These are phyloP conservation scores for Loriculus beryllinus DNA, from an alignment of 2,797 vertebrate species.

Conservation along the genomic window DNA sequence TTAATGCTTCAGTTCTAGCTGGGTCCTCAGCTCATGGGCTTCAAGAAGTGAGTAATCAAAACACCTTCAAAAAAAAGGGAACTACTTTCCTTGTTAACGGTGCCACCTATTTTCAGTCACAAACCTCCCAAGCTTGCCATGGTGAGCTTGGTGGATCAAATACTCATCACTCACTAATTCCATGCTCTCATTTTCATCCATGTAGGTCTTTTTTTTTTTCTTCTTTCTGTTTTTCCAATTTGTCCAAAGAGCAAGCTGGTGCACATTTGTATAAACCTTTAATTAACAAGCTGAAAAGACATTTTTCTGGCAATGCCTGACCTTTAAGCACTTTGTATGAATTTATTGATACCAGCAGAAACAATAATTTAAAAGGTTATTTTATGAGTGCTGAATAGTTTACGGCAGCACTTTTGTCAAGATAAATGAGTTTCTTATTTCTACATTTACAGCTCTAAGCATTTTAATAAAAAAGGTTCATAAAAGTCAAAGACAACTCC, in stretches of 20 bases:
- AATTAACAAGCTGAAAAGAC: conserved; percentile 61
- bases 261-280: conserved; percentile 41
- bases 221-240: not conserved
- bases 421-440: conserved; percentile 67
- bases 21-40: not conserved
- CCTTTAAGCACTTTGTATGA: conserved; percentile 57
- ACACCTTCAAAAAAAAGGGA: not conserved
- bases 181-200: not conserved
- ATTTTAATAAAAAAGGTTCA: conserved; percentile 63
- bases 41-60: not conserved
- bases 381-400: conserved; percentile 45
- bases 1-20: not conserved
- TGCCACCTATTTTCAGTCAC: not conserved
- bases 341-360: conserved; percentile 63
- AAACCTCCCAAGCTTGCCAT: not conserved
- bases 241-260: not conserved
- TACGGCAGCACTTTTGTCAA: conserved; percentile 42
- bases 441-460: conserved; percentile 55
- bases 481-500: conserved; percentile 67
- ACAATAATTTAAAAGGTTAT: conserved; percentile 60
- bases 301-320: conserved; percentile 55
- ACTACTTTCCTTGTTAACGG: not conserved
- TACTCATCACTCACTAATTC: not conserved
- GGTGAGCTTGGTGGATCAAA: not conserved
- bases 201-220: not conserved